Base-by-base conservation (phyloP, 1,140 invertebrate species). In the Lethrus apterus region DNA sequence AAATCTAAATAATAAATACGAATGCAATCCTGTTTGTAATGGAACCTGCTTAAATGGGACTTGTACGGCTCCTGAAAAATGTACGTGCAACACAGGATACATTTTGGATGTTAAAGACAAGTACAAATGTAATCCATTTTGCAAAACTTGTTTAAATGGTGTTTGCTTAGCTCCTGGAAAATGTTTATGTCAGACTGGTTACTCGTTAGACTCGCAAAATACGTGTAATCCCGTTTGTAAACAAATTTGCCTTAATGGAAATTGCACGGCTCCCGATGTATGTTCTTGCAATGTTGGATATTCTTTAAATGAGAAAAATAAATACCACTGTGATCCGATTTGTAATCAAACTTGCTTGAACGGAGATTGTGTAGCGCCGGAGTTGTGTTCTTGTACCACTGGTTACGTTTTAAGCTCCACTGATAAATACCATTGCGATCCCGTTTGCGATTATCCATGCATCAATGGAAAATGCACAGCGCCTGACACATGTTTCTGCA, bases 141-240 rank as follows among this genome's bases (percentile, higher is more conserved):
- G 55, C 40, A 41, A 43, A 17, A n/a, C 31, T n/a, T 57, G 56
- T 32, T 42, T 46, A n/a, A 57, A 57, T 26, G 46, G 52, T 1
- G 33, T 17, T 18, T 57, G 55, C 33, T 30, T 23, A 15, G 46
- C 31, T n/a, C 49, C 52, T 2, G 31, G 42, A 5, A 43, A n/a
- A 8, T 55, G 53, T 34, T 8, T 11, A n/a, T 55, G 53, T 26
- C 33, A 41, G 26, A 5, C 49, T n/a, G 45, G 23, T 7, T 47
- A 33, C 40, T 7, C 23, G 30, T 19, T 32, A 38, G 40, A 47
- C 4, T 42, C 46, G 44, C 5, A n/a, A 5, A 43, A 23, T 36
- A 19, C 26, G 3, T 79, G 77, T 49, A 71, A 75, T 24, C 77
- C 77, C 0, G 64, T 75, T 3, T 80, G 77, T 52, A 60, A 51